Percentiles rank a stretch among this genome's conserved stretches.
Conservation (phyloP, 2,113 vertebrate species). For the Pedionomus torquatus region DNA sequence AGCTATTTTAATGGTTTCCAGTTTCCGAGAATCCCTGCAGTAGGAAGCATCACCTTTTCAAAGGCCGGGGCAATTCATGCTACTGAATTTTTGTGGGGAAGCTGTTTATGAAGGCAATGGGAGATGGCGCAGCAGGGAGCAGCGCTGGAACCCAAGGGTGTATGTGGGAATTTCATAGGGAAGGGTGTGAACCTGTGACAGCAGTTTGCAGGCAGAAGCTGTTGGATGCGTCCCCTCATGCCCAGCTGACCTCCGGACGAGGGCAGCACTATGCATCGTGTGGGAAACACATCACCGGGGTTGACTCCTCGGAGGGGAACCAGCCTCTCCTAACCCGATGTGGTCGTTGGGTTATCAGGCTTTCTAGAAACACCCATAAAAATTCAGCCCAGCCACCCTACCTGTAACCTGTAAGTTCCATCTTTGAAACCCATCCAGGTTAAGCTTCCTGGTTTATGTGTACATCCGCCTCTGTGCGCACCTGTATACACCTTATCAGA, state of each 20-base stretch:
- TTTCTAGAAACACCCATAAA: accelerated
- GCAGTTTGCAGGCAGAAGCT: neutral
- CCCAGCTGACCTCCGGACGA: neutral
- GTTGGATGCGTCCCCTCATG: neutral
- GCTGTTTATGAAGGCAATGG: neutral
- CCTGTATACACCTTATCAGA: accelerated
- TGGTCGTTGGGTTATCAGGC: accelerated
- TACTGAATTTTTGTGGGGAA: neutral
- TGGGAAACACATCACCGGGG: accelerated
- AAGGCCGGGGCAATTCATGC: neutral
- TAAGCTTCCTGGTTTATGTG: accelerated
- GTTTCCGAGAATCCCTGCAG: neutral
- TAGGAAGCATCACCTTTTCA: neutral
- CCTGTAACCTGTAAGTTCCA: neutral
- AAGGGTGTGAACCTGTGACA: neutral
- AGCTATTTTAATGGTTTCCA: neutral
- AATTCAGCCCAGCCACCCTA: neutral
- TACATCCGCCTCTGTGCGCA: accelerated
- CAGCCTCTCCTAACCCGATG: neutral
- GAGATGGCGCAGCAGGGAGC: neutral
- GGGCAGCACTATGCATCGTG: accelerated
- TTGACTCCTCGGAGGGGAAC: accelerated
- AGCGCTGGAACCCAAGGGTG: neutral
- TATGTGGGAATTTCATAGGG: neutral
- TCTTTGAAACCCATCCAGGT: neutral